phyloP scores from a whole-genome alignment of 1,140 invertebrate species.

The Drosophila virilis region DNA sequence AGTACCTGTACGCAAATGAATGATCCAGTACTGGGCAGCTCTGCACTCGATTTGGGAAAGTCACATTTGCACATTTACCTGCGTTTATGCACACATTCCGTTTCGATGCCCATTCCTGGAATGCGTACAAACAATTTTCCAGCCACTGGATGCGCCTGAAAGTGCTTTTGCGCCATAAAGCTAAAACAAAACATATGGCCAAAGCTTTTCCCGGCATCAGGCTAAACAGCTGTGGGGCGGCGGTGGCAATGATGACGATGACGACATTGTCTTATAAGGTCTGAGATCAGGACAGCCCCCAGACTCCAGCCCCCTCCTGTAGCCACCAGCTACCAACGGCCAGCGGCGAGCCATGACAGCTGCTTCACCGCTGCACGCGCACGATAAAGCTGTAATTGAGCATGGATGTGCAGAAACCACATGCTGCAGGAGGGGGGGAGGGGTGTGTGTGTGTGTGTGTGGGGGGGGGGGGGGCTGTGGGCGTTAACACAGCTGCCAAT shows the following conservation, averaged over 20 bases:
- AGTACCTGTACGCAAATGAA: too few species aligned
- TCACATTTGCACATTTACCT: too few species aligned
- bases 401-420: neutral
- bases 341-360: conserved; percentile 22
- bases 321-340: too few species aligned
- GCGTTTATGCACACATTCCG: too few species aligned
- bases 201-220: conserved; percentile 49
- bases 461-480: neutral
- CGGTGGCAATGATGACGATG: conserved; percentile 15
- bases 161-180: conserved; percentile 52
- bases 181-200: conserved; percentile 60
- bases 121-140: too few species aligned
- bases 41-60: too few species aligned
- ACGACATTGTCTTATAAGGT: conserved; percentile 30
- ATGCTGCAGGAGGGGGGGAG: neutral
- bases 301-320: too few species aligned
- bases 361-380: conserved; percentile 32
- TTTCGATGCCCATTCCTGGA: too few species aligned
- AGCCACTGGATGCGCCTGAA: conserved; percentile 35
- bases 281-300: neutral
- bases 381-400: conserved; percentile 27
- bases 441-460: too few species aligned
- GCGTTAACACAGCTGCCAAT: conserved; percentile 1
- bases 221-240: conserved; percentile 55
- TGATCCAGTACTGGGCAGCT: too few species aligned